Base-by-base conservation (phyloP, 2,797 vertebrate species). In the Intellagama lesueurii region DNA sequence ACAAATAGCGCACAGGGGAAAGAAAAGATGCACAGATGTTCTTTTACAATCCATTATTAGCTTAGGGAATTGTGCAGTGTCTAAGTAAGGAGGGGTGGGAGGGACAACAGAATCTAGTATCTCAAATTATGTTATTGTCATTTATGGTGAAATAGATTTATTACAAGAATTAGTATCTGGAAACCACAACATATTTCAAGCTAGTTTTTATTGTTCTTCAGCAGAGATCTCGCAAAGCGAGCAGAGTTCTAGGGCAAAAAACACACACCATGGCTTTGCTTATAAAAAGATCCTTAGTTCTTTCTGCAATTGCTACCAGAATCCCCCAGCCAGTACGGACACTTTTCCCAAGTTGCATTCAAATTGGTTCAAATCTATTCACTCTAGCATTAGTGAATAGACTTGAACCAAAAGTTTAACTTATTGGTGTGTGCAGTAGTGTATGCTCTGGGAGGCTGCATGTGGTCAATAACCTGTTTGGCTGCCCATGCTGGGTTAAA, bases 1-100 rank as follows among this genome's bases (percentile, higher is more conserved):
- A 97, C 93, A 95, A 96, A 96, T 83, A 95, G 94, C 82, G 89
- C 93, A 93, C 93, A 95, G 89, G 88, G 82, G 95, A 95, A 64
- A 90, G 85, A 95, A 95, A 93, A 93, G 92, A 95, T 91, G 90
- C 95, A 93, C 96, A 97, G 96, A 96, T 95, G 96, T 96, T 96
- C 94, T 95, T 95, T 96, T 96, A 94, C 90, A 93, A 93, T 92
- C 91, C 94, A 90, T 93, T 95, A 94, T 92, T 83, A 95, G 93
- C 89, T 91, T 89, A 93, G 93, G 95, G 92, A 95, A 94, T 93
- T 92, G 35, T 88, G 92, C 68, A 88, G 86, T 68, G 93, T 79
- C 86, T 87, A 93, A 90, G 93, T 90, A 94, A 24, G 83, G 52
- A 22, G 14, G 16, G 24, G 4, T 32, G 52, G 3, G 28, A 28